phyloP scores from a whole-genome alignment of 2,113 vertebrate species.

The Panurus biarmicus region DNA sequence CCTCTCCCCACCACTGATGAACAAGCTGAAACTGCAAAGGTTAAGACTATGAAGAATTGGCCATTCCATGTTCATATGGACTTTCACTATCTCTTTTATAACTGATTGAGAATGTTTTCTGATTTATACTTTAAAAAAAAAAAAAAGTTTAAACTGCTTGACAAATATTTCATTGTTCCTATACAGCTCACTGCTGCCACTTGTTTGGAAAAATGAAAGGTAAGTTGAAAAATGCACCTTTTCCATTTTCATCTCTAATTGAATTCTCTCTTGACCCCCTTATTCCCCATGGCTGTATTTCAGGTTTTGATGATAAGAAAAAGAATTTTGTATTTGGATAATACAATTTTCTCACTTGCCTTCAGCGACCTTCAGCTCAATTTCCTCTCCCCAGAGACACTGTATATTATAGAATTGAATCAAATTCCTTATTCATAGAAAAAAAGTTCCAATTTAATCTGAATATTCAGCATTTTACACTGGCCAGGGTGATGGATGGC shows the following conservation, averaged over 20 bases:
- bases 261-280: slow-evolving; percentile 70
- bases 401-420: slow-evolving; percentile 70
- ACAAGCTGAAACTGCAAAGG: not conserved
- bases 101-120: not conserved
- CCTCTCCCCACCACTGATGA: not conserved
- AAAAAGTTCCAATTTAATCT: slow-evolving; percentile 76
- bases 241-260: slow-evolving; percentile 72
- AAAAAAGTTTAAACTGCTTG: slow-evolving; percentile 11
- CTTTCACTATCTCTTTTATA: not conserved
- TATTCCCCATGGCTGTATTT: slow-evolving; percentile 63
- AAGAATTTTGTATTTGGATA: slow-evolving; percentile 74
- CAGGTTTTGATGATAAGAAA: slow-evolving; percentile 71
- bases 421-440: slow-evolving; percentile 75
- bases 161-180: slow-evolving; percentile 55
- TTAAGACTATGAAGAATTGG: not conserved
- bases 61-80: not conserved
- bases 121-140: not conserved
- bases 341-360: slow-evolving; percentile 76
- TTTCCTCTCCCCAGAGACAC: slow-evolving; percentile 72
- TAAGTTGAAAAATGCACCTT: slow-evolving; percentile 67
- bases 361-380: slow-evolving; percentile 75
- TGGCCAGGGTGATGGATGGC: slow-evolving; percentile 74
- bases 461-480: slow-evolving; percentile 72
- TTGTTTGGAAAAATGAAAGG: slow-evolving; percentile 67
- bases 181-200: slow-evolving; percentile 20